Percentiles rank a stretch among this genome's conserved stretches.
These are phyloP conservation scores for Elymnias hypermnestra DNA, from an alignment of 1,140 invertebrate species.

Conservation along the genomic window DNA sequence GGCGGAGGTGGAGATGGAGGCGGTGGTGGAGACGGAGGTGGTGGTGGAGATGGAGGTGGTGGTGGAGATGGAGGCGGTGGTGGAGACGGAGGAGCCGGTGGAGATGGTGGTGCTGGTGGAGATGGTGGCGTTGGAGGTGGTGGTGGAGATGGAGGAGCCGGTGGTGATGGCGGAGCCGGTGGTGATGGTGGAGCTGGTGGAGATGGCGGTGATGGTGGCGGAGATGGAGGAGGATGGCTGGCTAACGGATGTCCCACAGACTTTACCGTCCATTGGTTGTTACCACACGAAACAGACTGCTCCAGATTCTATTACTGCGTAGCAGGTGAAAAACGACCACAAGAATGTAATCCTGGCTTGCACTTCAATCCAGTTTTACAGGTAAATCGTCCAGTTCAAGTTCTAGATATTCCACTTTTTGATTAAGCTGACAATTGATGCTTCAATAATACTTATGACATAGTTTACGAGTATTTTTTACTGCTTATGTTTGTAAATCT, in stretches of 20 bases:
- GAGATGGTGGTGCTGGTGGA: neutral
- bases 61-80: neutral
- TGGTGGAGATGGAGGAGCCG: neutral
- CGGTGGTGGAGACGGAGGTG: neutral
- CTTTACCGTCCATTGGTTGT: too few species aligned
- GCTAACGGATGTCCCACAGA: neutral
- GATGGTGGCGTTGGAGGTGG: neutral
- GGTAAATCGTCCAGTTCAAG: too few species aligned
- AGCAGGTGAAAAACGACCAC: too few species aligned
- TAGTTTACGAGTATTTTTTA: too few species aligned
- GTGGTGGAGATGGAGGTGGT: neutral
- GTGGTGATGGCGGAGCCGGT: neutral
- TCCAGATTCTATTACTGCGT: too few species aligned
- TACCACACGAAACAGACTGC: too few species aligned
- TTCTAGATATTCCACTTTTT: too few species aligned
- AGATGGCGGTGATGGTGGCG: neutral
- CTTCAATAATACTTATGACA: too few species aligned
- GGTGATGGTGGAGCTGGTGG: neutral
- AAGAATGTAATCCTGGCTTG: too few species aligned
- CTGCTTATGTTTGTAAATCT: too few species aligned
- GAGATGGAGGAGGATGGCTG: constrained; percentile 5
- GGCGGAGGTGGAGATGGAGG: neutral
- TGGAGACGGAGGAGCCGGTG: neutral
- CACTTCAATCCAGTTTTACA: too few species aligned
- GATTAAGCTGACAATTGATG: too few species aligned